Evolutionary conservation across 2,888 invertebrate species (phyloP), one percentile per base, ranked within the genome.

Genomic region (Ormyrus pomaceus): DNA sequence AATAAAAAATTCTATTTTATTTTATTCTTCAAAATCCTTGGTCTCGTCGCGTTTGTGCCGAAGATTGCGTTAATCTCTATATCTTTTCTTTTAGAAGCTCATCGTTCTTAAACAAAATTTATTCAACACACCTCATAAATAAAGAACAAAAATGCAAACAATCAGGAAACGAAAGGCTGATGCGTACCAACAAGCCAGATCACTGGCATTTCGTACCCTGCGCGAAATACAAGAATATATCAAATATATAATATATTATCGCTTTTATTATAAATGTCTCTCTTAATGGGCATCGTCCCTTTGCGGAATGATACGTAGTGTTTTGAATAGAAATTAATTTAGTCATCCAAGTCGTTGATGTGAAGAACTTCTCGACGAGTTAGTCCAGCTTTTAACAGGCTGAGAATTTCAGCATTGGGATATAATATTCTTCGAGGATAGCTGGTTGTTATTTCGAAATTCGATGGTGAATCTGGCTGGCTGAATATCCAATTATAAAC

Each of bases 401-500:
- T 95, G 76, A 92, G 89, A 6, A 93, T 91, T 62, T 92, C 91
- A 68, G 91, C 90, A 84, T 91, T 89, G 79, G 89, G 89, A 84
- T 94, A 93, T 75, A 99, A 92, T 82, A 95, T 94, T 83, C 96
- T 94, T 89, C 97, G 96, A 0, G 99, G 99, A 91, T 97, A 99
- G 92, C 98, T 98, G 83, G 97, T 98, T 69, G 97, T 97, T 83
- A 99, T 97, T 92, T 98, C 82, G 11, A 82, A 82, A 6, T 82
- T 80, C 19, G 69, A 56, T 46, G 1, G 99, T 11, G 98, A 95
- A 86, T 95, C 94, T 5, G 97, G 97, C 91, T 99, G 97, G 89
- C 98, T 98, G 92, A 98, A 98, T 84, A 99, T 96, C 92, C 96
- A 99, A 91, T 97, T 95, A 91, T 97, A 98, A 82, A 99, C 93